Evolutionary conservation across 2,888 invertebrate genomes (phyloP), one percentile per base, ranked within the genome.

Genomic region (Eristalinus sepulchralis): DNA sequence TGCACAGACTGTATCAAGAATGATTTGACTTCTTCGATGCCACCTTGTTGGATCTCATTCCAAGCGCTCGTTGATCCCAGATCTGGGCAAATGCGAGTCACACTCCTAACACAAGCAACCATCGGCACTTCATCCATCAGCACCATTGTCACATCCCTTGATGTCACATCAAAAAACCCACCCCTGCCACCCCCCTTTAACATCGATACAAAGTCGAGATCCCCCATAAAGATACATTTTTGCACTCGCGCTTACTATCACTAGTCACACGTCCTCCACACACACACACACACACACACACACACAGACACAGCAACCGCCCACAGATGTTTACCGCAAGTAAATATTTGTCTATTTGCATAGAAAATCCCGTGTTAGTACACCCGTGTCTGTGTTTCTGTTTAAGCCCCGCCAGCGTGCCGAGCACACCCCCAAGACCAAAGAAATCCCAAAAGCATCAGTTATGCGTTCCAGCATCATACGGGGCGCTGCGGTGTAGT

Each of bases 281-380:
- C 34, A 34, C 27, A 27, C 27, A 27, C 27, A 27, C 27, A 27
- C 27, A 27, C 27, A 27, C 27, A 27, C 27, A 27, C 5, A 27
- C 5, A 27, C 5, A 27, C 27, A n/a, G n/a, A n/a, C n/a, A n/a
- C n/a, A n/a, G n/a, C n/a, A 31, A 31, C 2, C n/a, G 1, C n/a
- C 4, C n/a, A 39, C 36, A n/a, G 17, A 47, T 70, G 76, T 76
- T 81, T 76, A 72, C 81, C 70, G 39, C 57, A 62, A 71, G 57
- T 76, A 84, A 84, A 84, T 76, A 81, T 84, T 84, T 84, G 67
- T 84, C 76, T 81, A 76, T 80, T 81, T 77, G 57, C 76, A 76
- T 81, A 81, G 67, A 81, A 27, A 84, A 81, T 72, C 76, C 81
- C 70, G 63, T 79, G 64, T 70, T 68, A 79, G 73, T 73, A 70